Conservation (phyloP, 2,113 vertebrate genomes). For the Spilogale gracilis region DNA sequence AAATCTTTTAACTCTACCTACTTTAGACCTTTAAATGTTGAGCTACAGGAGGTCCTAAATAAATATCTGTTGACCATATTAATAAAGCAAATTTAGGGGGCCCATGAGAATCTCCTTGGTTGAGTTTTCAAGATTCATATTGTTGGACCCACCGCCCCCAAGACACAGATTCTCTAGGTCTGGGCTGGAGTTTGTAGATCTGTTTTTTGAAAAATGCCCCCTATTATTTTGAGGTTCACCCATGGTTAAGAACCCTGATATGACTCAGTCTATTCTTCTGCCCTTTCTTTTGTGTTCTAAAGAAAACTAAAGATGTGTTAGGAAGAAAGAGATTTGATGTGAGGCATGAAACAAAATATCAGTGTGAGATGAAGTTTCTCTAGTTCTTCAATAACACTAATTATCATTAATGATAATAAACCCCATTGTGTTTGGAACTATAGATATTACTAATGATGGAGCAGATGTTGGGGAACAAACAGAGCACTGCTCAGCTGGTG, state of each 20-base stretch:
- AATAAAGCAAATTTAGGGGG: not conserved
- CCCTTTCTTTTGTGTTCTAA: conserved; percentile 19
- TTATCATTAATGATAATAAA: conserved; percentile 44
- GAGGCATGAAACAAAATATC: conserved; percentile 34
- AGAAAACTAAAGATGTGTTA: not conserved
- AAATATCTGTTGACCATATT: not conserved
- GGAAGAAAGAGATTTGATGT: conserved; percentile 30
- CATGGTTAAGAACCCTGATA: not conserved
- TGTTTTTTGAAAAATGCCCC: not conserved
- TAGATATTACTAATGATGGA: not conserved
- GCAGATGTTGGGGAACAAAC: conserved; percentile 44
- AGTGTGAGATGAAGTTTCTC: not conserved
- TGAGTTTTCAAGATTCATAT: not conserved
- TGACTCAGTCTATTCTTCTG: not conserved
- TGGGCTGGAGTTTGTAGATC: not conserved
- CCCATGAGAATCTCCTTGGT: not conserved
- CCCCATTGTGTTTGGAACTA: conserved; percentile 28
- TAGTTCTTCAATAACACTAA: conserved; percentile 12
- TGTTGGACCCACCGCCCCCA: no score
- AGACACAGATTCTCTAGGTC: not conserved
- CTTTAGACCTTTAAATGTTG: not conserved
- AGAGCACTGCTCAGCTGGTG: not conserved
- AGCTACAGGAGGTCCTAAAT: not conserved
- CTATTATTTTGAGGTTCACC: not conserved
- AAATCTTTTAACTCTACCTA: not conserved